Percentiles rank a stretch among this genome's conserved stretches.
These are phyloP conservation scores for Aphyosemion australe DNA, from an alignment of 2,113 vertebrate species.

Conservation along the genomic window DNA sequence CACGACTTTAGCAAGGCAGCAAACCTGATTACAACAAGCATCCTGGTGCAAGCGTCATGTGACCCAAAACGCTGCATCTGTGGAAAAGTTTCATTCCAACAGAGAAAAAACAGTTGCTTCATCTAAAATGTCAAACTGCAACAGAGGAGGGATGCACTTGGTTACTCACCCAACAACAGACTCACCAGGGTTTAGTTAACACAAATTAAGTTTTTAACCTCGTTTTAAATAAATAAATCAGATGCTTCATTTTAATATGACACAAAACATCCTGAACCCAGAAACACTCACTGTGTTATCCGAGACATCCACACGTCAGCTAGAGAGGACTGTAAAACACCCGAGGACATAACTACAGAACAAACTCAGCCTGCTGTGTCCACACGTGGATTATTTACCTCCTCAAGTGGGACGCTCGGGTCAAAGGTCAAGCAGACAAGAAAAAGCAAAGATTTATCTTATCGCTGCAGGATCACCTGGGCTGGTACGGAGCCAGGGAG, in stretches of 20 bases:
- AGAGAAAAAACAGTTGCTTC: neutral
- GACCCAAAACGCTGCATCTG: neutral
- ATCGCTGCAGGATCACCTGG: slow-evolving; percentile 34
- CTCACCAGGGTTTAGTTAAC: too few species aligned
- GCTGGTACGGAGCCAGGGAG: slow-evolving; percentile 12
- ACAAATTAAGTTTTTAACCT: too few species aligned
- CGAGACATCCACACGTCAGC: slow-evolving; percentile 60
- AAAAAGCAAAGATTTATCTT: slow-evolving; percentile 44
- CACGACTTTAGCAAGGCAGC: neutral
- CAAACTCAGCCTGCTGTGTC: neutral
- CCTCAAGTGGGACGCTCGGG: slow-evolving; percentile 22
- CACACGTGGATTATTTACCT: slow-evolving; percentile 28
- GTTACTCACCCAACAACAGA: too few species aligned
- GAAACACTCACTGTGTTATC: slow-evolving; percentile 60
- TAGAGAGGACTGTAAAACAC: slow-evolving; percentile 48
- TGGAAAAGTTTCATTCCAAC: neutral
- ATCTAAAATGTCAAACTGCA: too few species aligned
- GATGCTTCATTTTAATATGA: too few species aligned
- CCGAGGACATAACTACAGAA: slow-evolving; percentile 40
- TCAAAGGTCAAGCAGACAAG: slow-evolving; percentile 46
- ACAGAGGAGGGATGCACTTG: too few species aligned
- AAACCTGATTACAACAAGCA: neutral
- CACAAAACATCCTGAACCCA: neutral
- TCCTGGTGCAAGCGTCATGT: neutral
- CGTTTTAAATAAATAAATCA: too few species aligned